phyloP scores from a whole-genome alignment of 2,888 invertebrate species.

The Autographa pulchrina region DNA sequence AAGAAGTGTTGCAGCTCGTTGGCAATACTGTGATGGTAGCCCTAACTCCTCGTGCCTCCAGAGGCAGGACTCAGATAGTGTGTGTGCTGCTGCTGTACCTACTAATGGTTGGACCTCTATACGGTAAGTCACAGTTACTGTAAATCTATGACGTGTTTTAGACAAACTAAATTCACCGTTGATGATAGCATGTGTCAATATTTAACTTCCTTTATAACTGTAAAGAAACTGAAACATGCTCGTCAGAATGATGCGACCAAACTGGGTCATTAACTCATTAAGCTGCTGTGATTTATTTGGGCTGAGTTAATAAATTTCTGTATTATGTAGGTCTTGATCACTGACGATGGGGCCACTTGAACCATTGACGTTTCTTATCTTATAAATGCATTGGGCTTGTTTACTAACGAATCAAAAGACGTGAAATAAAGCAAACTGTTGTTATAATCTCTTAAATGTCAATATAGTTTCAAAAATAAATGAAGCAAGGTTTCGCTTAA shows the following conservation, averaged over 20 bases:
- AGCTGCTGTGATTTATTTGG: slow-evolving; percentile 50
- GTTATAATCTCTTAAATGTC: too few relatives aligned
- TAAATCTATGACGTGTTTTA: not conserved
- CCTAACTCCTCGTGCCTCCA: slow-evolving; percentile 73
- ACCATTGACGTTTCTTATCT: slow-evolving; percentile 5
- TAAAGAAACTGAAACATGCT: slow-evolving; percentile 17
- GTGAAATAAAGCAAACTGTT: not conserved
- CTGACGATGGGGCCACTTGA: slow-evolving; percentile 24
- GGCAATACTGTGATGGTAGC: slow-evolving; percentile 82
- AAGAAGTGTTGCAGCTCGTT: slow-evolving; percentile 78
- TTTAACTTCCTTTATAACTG: slow-evolving; percentile 21
- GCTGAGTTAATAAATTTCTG: slow-evolving; percentile 51
- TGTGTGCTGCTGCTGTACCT: slow-evolving; percentile 80
- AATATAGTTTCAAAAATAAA: too few relatives aligned
- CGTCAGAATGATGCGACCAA: slow-evolving; percentile 46
- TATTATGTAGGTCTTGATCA: slow-evolving; percentile 22
- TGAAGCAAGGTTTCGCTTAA: not conserved
- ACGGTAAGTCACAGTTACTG: slow-evolving; percentile 76
- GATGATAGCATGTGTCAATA: slow-evolving; percentile 18
- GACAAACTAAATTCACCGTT: not conserved
- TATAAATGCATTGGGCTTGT: not conserved
- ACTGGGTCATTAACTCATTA: slow-evolving; percentile 59
- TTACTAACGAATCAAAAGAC: not conserved
- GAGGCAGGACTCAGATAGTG: slow-evolving; percentile 79
- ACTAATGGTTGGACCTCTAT: slow-evolving; percentile 85